Base-by-base conservation (phyloP, 2,113 vertebrate species). In the Macquaria australasica region DNA sequence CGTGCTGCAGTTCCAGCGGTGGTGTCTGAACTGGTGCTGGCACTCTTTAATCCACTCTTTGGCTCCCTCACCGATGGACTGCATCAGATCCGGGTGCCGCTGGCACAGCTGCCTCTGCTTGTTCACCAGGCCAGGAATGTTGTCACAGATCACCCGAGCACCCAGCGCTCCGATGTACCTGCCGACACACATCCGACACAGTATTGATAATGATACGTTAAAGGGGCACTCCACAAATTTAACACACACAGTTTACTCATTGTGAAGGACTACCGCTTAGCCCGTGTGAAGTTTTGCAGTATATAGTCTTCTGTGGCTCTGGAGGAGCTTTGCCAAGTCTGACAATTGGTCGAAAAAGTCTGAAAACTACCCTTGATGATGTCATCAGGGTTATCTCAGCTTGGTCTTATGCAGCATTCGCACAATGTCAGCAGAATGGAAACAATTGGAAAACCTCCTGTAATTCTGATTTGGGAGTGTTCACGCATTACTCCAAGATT, bases 1-100 rank as follows among this genome's bases (percentile, higher is more conserved):
- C 0, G 98, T 99, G 96, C 97, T 99, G 95, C 98, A 99, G 95
- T 99, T 99, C 98, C 98, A 99, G 91, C 98, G 97, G 92, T 99
- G 98, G 92, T 99, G 96, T 84, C 96, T 96, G 94, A 99, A 99
- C 92, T 99, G 98, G 93, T 99, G 97, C 94, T 99, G 98, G 87
- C 98, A 99, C 89, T 99, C 98, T 23, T 92, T 96, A 91, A 99
- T 98, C 98, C 98, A 99, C 89, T 99, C 98, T 85, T 97, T 97
- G 89, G 98, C 98, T 31, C 98, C 98, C 77, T 98, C 96, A 0
- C 98, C 98, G 2, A 99, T 97, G 0, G 98, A 98, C 93, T 98
- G 98, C 98, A 99, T 99, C 92, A 99, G 96, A 94, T 99, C 98
- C 0, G 98, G 98, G 91, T 99, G 97, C 45, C 96, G 93, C 95